Conservation (phyloP, 2,888 invertebrate species). For the Amblyjoppa proteus region DNA sequence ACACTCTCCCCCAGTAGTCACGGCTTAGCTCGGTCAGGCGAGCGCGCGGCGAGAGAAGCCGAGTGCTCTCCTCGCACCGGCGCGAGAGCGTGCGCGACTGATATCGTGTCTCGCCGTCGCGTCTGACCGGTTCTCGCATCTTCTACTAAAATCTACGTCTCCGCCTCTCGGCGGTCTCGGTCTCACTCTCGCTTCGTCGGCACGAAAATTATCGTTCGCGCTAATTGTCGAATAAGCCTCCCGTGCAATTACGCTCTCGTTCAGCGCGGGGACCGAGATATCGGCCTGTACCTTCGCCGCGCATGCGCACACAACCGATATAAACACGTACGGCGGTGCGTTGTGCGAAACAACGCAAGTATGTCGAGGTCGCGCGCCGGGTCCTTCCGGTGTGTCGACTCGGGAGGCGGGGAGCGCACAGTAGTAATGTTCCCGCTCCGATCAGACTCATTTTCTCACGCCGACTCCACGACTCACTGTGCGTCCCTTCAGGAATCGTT, state of each 20-base stretch:
- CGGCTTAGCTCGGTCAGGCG: slow-evolving; percentile 66
- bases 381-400: slow-evolving; percentile 61
- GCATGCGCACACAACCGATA: slow-evolving; percentile 3
- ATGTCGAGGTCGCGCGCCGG: slow-evolving; percentile 58
- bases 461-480: neutral
- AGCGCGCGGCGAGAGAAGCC: slow-evolving; percentile 4
- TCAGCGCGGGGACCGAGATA: neutral
- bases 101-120: neutral
- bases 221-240: neutral
- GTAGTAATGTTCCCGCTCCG: neutral
- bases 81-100: slow-evolving; percentile 4
- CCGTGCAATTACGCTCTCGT: neutral
- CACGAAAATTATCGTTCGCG: neutral
- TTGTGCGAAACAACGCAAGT: slow-evolving; percentile 38
- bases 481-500: too few relatives aligned
- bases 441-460: slow-evolving; percentile 9
- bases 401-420: neutral
- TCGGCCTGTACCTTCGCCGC: neutral
- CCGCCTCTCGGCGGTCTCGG: neutral
- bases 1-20: slow-evolving; percentile 62
- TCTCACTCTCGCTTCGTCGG: neutral
- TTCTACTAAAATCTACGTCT: slow-evolving; percentile 44
- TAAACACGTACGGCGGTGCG: slow-evolving; percentile 44
- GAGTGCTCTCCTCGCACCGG: slow-evolving; percentile 24
- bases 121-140: slow-evolving; percentile 56